Evolutionary conservation across 2,113 vertebrate species (phyloP).

Genomic region (Lethenteron reissneri): DNA sequence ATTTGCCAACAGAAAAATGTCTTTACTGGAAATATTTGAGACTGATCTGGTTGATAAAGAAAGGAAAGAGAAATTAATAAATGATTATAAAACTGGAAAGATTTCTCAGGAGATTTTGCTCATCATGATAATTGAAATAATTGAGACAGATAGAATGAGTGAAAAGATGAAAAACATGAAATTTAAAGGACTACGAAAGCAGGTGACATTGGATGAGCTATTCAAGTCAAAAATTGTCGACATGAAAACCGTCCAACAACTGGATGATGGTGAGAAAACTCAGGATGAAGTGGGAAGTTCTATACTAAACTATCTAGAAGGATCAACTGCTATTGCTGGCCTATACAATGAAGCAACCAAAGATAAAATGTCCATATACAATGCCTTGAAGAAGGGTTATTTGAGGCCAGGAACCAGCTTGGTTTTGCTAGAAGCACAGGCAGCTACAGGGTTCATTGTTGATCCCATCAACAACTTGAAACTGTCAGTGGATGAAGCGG

Average conservation of each 20-base stretch:
- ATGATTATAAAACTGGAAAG: conserved; percentile 24
- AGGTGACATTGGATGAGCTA: conserved; percentile 34
- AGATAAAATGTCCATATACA: too few relatives aligned
- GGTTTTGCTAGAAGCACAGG: too few relatives aligned
- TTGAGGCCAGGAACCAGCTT: too few relatives aligned
- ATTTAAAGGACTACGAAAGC: not conserved
- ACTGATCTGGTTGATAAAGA: conserved; percentile 29
- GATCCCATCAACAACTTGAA: too few relatives aligned
- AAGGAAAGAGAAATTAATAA: conserved; percentile 23
- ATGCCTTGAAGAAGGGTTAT: too few relatives aligned
- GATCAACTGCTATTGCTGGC: conserved; percentile 1
- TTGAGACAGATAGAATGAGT: conserved; percentile 25
- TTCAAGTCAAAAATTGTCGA: conserved; percentile 33
- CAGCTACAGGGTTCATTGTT: too few relatives aligned
- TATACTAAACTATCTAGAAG: not conserved
- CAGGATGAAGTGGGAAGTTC: not conserved
- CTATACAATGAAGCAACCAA: conserved; percentile 1
- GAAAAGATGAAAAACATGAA: conserved; percentile 14
- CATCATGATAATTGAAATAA: conserved; percentile 16
- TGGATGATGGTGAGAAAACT: conserved; percentile 14
- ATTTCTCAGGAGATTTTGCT: conserved; percentile 22
- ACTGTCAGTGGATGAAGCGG: too few relatives aligned
- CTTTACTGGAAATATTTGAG: conserved; percentile 27
- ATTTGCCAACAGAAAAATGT: conserved; percentile 9
- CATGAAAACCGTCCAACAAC: conserved; percentile 34